Conservation (phyloP, 2,888 invertebrate species). For the Deilephila elpenor region DNA sequence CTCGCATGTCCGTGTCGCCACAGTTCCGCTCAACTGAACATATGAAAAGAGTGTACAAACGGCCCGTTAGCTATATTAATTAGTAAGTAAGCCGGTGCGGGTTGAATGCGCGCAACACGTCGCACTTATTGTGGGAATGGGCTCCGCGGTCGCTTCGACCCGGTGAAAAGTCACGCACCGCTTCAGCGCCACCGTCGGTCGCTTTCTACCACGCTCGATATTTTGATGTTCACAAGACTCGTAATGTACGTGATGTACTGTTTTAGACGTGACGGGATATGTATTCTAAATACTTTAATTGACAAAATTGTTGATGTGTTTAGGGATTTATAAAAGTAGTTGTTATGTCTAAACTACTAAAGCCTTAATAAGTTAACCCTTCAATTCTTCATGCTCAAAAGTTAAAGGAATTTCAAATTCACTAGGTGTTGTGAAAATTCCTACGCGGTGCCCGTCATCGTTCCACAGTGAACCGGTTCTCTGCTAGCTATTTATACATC, state of each 20-base stretch:
- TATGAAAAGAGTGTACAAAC: slow-evolving; percentile 67
- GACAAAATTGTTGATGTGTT: no score
- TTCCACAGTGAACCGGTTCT: no score
- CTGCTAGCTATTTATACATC: no score
- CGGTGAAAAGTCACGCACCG: slow-evolving; percentile 49
- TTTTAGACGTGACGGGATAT: neutral
- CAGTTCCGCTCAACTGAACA: slow-evolving; percentile 61
- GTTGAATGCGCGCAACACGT: slow-evolving; percentile 62
- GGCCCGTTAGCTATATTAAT: slow-evolving; percentile 73
- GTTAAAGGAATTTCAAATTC: no score
- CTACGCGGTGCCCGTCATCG: no score
- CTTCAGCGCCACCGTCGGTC: slow-evolving; percentile 34
- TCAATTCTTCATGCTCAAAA: no score
- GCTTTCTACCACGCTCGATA: slow-evolving; percentile 53
- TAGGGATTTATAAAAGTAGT: no score
- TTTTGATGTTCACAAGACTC: slow-evolving; percentile 20
- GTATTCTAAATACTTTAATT: no score
- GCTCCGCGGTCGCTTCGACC: slow-evolving; percentile 55
- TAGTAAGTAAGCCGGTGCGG: slow-evolving; percentile 70
- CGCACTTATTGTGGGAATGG: slow-evolving; percentile 65
- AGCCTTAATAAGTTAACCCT: no score
- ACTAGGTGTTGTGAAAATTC: no score
- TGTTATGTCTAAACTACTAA: no score
- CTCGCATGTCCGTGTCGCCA: slow-evolving; percentile 41
- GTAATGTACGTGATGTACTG: neutral